phyloP scores from a whole-genome alignment of 2,113 vertebrate species.

The Hyperoodon ampullatus region DNA sequence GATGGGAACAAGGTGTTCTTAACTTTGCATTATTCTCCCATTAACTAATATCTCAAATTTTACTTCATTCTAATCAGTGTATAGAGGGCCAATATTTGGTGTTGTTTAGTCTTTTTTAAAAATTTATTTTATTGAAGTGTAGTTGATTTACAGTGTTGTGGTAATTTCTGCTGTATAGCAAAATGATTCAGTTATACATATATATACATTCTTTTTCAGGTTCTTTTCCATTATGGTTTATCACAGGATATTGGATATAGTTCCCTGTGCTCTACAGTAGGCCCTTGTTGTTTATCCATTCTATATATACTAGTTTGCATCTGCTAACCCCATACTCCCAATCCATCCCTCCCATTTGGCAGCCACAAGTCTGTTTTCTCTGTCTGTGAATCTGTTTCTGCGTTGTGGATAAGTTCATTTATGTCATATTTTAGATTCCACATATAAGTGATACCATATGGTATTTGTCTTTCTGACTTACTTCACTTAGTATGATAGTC shows the following conservation, averaged over 20 bases:
- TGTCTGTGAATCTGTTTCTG: background rate
- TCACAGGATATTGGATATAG: background rate
- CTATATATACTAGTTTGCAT: background rate
- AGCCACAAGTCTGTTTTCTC: accelerated
- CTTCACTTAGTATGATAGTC: background rate
- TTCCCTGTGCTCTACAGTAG: background rate
- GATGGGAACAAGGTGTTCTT: background rate
- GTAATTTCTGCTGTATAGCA: background rate
- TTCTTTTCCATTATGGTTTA: background rate
- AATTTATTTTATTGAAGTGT: background rate
- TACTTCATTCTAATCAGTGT: background rate
- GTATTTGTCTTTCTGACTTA: background rate
- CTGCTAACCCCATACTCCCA: background rate
- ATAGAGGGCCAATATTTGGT: background rate
- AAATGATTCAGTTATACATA: background rate
- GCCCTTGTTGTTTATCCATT: background rate
- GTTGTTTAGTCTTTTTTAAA: background rate
- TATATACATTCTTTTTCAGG: background rate
- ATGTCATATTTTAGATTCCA: background rate
- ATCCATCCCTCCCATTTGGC: background rate
- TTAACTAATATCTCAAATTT: background rate
- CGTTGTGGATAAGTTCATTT: background rate
- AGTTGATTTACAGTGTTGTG: background rate
- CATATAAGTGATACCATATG: background rate
- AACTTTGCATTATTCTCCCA: background rate